Conservation (phyloP, 2,888 invertebrate genomes). For the Teinopalpus imperialis region DNA sequence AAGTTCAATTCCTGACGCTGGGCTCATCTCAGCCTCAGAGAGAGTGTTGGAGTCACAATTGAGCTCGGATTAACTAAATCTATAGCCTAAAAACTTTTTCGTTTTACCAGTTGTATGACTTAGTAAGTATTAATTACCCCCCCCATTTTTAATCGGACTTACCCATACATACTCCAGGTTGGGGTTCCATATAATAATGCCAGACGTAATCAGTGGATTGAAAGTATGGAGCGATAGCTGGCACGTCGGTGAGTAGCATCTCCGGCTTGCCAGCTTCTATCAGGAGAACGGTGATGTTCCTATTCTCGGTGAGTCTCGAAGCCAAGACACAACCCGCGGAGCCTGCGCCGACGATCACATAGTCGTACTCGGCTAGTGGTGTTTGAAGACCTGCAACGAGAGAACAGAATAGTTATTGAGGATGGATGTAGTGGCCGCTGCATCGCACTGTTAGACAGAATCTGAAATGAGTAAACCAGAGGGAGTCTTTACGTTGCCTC, state of each 20-base stretch:
- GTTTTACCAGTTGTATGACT: too few species aligned
- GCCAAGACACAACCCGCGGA: conserved; percentile 78
- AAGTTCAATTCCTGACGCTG: too few species aligned
- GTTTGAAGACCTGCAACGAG: conserved; percentile 55
- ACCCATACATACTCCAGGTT: conserved; percentile 76
- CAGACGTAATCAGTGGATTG: conserved; percentile 70
- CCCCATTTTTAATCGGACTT: conserved; percentile 29
- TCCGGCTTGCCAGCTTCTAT: conserved; percentile 77
- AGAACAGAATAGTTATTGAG: too few species aligned
- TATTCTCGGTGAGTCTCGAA: conserved; percentile 69
- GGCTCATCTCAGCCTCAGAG: too few species aligned
- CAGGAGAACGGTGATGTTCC: conserved; percentile 66
- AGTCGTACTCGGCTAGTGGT: conserved; percentile 67
- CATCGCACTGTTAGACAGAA: too few species aligned
- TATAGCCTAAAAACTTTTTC: too few species aligned
- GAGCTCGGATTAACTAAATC: too few species aligned
- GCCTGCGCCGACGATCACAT: conserved; percentile 80
- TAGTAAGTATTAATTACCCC: too few species aligned
- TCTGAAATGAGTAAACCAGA: too few species aligned
- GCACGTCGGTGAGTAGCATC: conserved; percentile 64
- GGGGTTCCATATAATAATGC: conserved; percentile 80
- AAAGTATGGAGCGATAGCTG: conserved; percentile 62
- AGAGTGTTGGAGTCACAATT: too few species aligned
- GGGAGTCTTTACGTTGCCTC: too few species aligned
- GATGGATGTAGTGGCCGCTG: too few species aligned